phyloP scores from a whole-genome alignment of 2,797 vertebrate genomes.

The Prionace glauca region DNA sequence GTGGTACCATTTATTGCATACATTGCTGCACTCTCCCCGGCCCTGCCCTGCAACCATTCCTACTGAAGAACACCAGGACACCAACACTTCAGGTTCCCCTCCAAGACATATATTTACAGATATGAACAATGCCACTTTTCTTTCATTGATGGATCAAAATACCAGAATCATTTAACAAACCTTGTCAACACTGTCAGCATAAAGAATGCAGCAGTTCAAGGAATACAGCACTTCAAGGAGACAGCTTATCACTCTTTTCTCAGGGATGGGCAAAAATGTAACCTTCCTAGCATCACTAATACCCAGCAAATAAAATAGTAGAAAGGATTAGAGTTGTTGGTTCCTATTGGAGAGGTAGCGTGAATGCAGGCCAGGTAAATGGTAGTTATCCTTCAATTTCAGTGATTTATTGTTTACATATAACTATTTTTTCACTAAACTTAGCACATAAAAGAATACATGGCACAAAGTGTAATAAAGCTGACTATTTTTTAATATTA shows the following conservation, averaged over 20 bases:
- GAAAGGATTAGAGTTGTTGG: neutral
- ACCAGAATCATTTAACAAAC: neutral
- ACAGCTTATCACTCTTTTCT: neutral
- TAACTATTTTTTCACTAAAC: neutral
- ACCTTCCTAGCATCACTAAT: neutral
- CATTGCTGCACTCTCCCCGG: too few species aligned
- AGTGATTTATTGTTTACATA: neutral
- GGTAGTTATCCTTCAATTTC: neutral
- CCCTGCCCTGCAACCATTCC: neutral
- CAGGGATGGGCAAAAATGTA: neutral
- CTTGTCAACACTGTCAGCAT: neutral
- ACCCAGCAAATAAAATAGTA: neutral
- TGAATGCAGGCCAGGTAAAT: neutral
- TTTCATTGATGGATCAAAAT: neutral
- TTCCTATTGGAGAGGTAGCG: neutral
- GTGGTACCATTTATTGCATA: too few species aligned
- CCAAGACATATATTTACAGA: neutral
- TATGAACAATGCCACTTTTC: neutral
- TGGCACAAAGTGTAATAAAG: neutral
- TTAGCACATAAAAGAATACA: neutral
- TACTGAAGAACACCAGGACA: neutral
- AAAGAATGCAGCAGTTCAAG: neutral
- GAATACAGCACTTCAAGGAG: neutral
- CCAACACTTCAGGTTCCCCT: neutral
- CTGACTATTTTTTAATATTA: neutral